Conservation (phyloP, 1,140 invertebrate species). For the Aphaenogaster rudis region DNA sequence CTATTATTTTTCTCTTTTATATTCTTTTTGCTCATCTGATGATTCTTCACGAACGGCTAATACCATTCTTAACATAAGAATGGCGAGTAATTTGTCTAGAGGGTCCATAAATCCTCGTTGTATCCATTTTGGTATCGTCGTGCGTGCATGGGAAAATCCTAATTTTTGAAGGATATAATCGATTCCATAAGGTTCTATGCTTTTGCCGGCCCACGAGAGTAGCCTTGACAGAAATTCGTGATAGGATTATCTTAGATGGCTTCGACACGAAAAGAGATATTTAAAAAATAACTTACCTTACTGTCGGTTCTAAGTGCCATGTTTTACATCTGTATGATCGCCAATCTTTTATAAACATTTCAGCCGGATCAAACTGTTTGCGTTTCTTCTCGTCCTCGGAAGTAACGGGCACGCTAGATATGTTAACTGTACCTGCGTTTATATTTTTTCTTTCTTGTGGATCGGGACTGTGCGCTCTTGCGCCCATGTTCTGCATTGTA, state of each 20-base stretch:
- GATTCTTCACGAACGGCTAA: slow-evolving; percentile 83
- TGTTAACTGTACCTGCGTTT: slow-evolving; percentile 64
- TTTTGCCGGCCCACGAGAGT: slow-evolving; percentile 97
- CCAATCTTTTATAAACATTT: slow-evolving; percentile 94
- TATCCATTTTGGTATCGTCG: slow-evolving; percentile 99
- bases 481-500: slow-evolving; percentile 80
- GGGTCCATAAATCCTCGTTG: slow-evolving; percentile 99
- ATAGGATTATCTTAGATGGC: not conserved
- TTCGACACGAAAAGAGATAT: not conserved
- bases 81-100: slow-evolving; percentile 94
- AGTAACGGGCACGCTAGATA: slow-evolving; percentile 68
- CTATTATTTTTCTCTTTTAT: slow-evolving; percentile 82
- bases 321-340: slow-evolving; percentile 97
- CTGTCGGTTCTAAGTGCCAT: slow-evolving; percentile 99
- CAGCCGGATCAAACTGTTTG: slow-evolving; percentile 87
- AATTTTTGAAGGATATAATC: slow-evolving; percentile 99
- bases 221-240: slow-evolving; percentile 87
- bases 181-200: slow-evolving; percentile 98
- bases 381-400: slow-evolving; percentile 85
- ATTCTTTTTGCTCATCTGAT: slow-evolving; percentile 80
- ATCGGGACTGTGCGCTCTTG: slow-evolving; percentile 86
- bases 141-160: slow-evolving; percentile 98
- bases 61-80: slow-evolving; percentile 91
- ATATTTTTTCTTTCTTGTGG: slow-evolving; percentile 80
- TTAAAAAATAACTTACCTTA: slow-evolving; percentile 89